Conservation (phyloP, 2,797 vertebrate genomes). For the Darevskia mixta region DNA sequence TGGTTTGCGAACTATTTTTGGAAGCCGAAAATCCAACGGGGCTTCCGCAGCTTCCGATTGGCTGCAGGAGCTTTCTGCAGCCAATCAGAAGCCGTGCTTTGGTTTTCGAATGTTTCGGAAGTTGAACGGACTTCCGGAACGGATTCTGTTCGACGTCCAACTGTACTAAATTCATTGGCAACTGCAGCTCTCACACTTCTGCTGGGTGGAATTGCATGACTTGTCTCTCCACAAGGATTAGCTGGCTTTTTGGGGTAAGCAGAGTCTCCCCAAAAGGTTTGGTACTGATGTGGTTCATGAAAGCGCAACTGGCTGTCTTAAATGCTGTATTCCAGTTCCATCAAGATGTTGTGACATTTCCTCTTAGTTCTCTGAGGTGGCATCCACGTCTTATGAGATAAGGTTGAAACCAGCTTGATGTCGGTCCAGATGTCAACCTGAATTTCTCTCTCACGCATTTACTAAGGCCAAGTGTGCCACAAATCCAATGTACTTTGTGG, state of each 20-base stretch:
- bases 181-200: neutral
- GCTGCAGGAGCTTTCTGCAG: too few species aligned
- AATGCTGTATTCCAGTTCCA: neutral
- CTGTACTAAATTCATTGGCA: neutral
- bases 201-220: neutral
- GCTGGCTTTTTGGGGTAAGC: neutral
- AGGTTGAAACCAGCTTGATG: neutral
- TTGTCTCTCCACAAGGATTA: neutral
- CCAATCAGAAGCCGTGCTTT: too few species aligned
- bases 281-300: neutral
- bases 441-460: fast-evolving
- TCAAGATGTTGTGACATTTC: neutral
- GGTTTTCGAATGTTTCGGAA: too few species aligned
- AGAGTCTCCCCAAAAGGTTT: neutral
- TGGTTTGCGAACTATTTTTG: too few species aligned
- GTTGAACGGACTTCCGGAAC: too few species aligned
- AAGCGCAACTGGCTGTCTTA: neutral
- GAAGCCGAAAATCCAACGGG: too few species aligned
- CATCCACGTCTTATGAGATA: neutral
- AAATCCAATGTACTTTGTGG: neutral
- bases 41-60: too few species aligned
- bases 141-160: too few species aligned
- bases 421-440: neutral
- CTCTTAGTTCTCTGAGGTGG: neutral
- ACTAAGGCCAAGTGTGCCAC: neutral